These are phyloP conservation scores for Pecten maximus DNA, from an alignment of 2,888 invertebrate genomes.

Conservation along the genomic window DNA sequence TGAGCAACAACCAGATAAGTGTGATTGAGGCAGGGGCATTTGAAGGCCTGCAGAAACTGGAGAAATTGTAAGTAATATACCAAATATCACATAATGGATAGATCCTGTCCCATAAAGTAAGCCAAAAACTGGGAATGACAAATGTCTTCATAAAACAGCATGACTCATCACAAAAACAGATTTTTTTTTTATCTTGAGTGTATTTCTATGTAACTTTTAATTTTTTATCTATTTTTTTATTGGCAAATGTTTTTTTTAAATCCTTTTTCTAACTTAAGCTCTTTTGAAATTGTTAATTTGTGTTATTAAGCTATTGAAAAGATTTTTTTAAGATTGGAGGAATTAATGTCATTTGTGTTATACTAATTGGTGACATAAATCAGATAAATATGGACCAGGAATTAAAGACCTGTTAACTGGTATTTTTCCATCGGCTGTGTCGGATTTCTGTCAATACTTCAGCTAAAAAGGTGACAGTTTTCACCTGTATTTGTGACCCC, in stretches of 20 bases:
- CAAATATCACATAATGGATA: neutral
- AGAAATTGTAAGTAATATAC: conserved; percentile 73
- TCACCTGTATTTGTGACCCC: neutral
- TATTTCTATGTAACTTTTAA: neutral
- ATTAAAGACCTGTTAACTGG: neutral
- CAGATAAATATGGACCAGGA: neutral
- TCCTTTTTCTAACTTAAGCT: neutral
- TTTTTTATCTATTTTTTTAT: neutral
- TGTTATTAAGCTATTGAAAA: neutral
- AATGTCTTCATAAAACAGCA: neutral
- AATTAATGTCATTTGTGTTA: conserved; percentile 4
- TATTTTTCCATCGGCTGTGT: neutral
- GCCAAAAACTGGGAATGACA: neutral
- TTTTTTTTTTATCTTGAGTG: neutral
- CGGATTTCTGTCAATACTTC: neutral
- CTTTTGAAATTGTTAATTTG: neutral
- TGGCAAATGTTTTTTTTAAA: neutral
- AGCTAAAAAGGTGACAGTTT: neutral
- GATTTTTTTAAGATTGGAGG: neutral
- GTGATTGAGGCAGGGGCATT: conserved; percentile 76
- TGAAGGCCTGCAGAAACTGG: conserved; percentile 72
- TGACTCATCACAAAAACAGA: conserved; percentile 5
- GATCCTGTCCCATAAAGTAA: neutral
- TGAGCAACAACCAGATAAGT: conserved; percentile 75
- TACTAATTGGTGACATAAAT: neutral